Evolutionary conservation across 2,113 vertebrate genomes (phyloP).

Genomic region (Carassius auratus): DNA sequence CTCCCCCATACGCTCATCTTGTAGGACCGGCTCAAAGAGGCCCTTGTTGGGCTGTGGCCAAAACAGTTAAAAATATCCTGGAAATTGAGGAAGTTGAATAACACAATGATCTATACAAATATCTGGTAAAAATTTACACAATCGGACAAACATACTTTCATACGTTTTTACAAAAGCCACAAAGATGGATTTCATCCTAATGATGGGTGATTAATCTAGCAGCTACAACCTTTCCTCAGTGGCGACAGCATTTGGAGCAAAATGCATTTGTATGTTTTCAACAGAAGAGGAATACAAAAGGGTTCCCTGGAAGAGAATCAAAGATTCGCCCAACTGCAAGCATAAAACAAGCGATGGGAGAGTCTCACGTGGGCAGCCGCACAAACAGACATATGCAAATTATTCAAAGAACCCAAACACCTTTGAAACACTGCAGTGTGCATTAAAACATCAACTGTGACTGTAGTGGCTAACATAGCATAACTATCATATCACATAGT

Average conservation of each 20-base stretch:
- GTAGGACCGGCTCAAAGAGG: slow-evolving; percentile 41
- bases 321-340: not conserved
- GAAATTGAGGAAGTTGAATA: slow-evolving; percentile 32
- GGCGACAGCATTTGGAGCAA: not conserved
- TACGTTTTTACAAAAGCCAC: not conserved
- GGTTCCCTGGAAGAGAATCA: not conserved
- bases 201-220: slow-evolving; percentile 13
- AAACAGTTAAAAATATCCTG: slow-evolving; percentile 31
- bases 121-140: not conserved
- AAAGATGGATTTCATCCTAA: not conserved
- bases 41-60: slow-evolving; percentile 37
- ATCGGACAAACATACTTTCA: not conserved
- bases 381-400: slow-evolving; percentile 29
- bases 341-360: not conserved
- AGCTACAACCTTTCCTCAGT: not conserved
- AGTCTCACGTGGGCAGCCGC: not conserved
- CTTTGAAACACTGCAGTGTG: not conserved
- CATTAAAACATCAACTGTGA: not conserved
- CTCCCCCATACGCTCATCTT: slow-evolving; percentile 30
- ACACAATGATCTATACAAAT: slow-evolving; percentile 37
- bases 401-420: not conserved
- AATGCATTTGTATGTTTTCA: not conserved
- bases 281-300: slow-evolving; percentile 30
- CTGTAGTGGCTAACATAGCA: not conserved
- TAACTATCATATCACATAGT: too few species aligned